Conservation (phyloP, 92 coral and sea anemone species). For the Siderastrea radians region DNA sequence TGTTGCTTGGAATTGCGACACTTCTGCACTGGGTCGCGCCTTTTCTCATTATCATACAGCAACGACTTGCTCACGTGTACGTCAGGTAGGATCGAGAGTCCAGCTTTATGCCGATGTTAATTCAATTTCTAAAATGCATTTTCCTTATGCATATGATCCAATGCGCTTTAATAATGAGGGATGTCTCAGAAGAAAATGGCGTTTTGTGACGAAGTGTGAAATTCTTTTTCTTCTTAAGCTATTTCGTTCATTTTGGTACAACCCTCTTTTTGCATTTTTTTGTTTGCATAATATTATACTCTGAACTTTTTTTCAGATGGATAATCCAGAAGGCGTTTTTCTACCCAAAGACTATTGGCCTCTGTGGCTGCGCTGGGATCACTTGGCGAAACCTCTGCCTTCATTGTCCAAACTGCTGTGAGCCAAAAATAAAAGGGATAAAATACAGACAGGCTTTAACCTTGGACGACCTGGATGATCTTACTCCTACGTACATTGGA, state of each 20-base stretch:
- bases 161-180: no score
- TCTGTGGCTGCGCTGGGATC: conserved; percentile 31
- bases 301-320: not conserved
- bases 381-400: conserved; percentile 51
- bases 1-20: conserved; percentile 2
- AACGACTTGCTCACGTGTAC: no score
- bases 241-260: no score
- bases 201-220: no score
- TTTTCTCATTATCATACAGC: not conserved
- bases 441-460: conserved; percentile 63
- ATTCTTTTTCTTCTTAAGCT: no score
- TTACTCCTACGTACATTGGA: conserved; percentile 84
- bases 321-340: conserved; percentile 38
- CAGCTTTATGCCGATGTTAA: no score
- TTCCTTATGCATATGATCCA: no score
- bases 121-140: no score
- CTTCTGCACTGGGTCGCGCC: conserved; percentile 3
- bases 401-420: conserved; percentile 18
- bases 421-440: not conserved
- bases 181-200: no score
- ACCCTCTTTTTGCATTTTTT: no score
- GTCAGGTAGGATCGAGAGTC: no score
- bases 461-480: conserved; percentile 70
- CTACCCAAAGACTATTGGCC: conserved; percentile 19
- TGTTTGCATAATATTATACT: no score